phyloP scores from a whole-genome alignment of 2,113 vertebrate species.

The Gavia stellata region DNA sequence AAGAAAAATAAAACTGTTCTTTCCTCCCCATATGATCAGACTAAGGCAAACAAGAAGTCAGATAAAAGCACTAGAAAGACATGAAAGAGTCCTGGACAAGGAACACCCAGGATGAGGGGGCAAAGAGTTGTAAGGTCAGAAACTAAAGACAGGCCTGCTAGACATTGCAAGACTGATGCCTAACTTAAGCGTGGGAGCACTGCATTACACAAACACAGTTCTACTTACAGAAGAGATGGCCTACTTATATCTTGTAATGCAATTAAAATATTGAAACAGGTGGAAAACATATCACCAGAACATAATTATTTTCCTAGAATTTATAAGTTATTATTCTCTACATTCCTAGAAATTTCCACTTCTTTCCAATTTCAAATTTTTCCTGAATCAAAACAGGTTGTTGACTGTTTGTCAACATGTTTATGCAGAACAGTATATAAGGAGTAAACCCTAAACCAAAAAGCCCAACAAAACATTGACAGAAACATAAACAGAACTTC shows the following conservation, averaged over 20 bases:
- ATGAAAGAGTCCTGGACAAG: not conserved
- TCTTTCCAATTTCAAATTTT: not conserved
- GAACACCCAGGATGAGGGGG: not conserved
- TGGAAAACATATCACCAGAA: not conserved
- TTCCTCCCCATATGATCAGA: not conserved
- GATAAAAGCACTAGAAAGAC: not conserved
- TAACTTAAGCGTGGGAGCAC: not conserved
- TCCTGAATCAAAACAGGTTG: not conserved
- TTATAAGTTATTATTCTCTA: not conserved
- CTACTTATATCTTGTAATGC: not conserved
- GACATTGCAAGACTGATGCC: not conserved
- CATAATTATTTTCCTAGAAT: not conserved
- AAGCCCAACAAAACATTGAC: not conserved
- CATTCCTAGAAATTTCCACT: not conserved
- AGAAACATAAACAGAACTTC: not conserved
- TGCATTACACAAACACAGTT: not conserved
- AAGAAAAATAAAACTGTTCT: not conserved
- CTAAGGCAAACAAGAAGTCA: not conserved
- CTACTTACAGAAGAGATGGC: not conserved
- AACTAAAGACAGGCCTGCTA: not conserved
- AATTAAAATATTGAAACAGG: not conserved
- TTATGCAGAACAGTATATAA: not conserved
- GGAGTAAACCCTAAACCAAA: not conserved
- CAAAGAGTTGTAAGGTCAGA: not conserved
- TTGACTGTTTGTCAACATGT: not conserved